Evolutionary conservation across 2,113 vertebrate genomes (phyloP).

Genomic region (Aegotheles bennettii): DNA sequence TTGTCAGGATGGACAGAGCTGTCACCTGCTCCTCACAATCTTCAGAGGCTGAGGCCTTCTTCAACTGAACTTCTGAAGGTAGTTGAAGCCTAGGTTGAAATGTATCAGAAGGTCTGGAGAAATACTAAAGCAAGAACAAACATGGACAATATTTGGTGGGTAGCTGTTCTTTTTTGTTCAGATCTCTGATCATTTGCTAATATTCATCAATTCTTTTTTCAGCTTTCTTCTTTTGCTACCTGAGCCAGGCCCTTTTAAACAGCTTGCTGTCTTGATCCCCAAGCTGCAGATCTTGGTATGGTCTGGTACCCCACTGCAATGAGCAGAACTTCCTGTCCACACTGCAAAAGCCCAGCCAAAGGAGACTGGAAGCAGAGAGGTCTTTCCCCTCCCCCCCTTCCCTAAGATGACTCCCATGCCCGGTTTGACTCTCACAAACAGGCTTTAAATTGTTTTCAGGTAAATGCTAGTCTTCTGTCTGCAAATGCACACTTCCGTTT

Average conservation of each 20-base stretch:
- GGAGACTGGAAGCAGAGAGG: not conserved
- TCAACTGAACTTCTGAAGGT: not conserved
- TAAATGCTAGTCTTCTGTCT: not conserved
- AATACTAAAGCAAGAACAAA: not conserved
- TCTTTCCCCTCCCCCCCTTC: not conserved
- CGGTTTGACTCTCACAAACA: not conserved
- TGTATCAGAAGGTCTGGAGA: not conserved
- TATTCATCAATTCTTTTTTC: not conserved
- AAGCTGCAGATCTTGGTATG: not conserved
- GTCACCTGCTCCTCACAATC: not conserved
- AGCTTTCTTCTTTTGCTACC: not conserved
- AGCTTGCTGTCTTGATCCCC: not conserved
- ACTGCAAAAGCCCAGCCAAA: not conserved
- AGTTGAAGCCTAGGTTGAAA: not conserved
- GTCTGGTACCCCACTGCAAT: not conserved
- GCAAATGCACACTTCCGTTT: not conserved
- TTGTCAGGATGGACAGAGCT: not conserved
- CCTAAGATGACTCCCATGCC: not conserved
- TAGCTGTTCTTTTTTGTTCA: not conserved
- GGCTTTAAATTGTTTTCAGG: not conserved
- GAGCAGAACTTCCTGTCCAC: not conserved
- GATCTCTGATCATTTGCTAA: not conserved
- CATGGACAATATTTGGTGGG: not conserved
- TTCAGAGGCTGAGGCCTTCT: not conserved
- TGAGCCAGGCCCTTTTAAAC: not conserved